A percentile compares a stretch with the other conserved stretches of the same genome.
phyloP scores from a whole-genome alignment of 2,113 vertebrate genomes.

The Carollia perspicillata region DNA sequence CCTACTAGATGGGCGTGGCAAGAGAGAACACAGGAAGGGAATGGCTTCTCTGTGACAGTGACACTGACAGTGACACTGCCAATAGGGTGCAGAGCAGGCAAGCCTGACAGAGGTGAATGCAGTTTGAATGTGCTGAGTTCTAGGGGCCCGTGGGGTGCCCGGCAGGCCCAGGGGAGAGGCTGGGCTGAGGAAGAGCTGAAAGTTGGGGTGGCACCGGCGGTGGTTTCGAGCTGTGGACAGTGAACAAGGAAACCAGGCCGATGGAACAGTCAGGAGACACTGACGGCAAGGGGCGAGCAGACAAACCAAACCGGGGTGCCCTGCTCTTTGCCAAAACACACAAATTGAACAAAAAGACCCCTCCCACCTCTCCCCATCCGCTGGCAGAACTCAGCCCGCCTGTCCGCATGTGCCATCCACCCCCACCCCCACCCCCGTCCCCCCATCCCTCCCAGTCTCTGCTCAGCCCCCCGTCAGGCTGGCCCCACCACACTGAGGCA shows the following conservation, averaged over 20 bases:
- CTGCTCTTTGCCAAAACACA: neutral
- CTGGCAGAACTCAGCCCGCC: no score
- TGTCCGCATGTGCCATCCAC: fast-evolving
- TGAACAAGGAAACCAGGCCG: neutral
- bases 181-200: neutral
- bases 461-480: neutral
- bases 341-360: neutral
- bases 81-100: neutral
- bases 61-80: neutral
- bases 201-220: neutral
- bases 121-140: no score
- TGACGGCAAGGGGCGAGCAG: neutral
- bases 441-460: neutral
- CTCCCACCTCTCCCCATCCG: no score
- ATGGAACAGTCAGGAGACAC: no score
- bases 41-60: neutral
- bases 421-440: fast-evolving
- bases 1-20: fast-evolving
- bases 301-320: fast-evolving
- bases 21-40: neutral
- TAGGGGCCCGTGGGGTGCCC: neutral
- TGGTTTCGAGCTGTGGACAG: neutral
- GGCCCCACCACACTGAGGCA: neutral
- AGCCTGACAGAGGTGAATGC: neutral
- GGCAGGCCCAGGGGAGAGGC: neutral